Evolutionary conservation across 1,140 invertebrate species (phyloP).

Genomic region (Pogonognathellus flavescens): DNA sequence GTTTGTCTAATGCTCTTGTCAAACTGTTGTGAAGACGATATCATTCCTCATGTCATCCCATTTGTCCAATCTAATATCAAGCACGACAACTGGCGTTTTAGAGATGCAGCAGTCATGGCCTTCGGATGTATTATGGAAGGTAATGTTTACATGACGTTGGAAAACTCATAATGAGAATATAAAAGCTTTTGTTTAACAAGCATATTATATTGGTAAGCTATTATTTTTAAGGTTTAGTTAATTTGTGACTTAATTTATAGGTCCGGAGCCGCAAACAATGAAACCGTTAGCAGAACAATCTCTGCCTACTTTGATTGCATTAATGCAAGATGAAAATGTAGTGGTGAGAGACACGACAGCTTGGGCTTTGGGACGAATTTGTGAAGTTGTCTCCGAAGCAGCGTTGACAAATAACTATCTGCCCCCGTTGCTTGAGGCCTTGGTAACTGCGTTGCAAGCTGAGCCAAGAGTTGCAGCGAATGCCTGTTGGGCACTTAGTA

Average conservation of each 20-base stretch:
- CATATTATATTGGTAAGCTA: slow-evolving; percentile 36
- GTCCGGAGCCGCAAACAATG: slow-evolving; percentile 87
- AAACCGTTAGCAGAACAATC: slow-evolving; percentile 96
- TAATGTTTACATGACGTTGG: background rate
- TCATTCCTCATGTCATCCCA: slow-evolving; percentile 90
- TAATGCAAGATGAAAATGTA: slow-evolving; percentile 93
- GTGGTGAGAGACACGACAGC: slow-evolving; percentile 96
- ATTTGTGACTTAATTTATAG: slow-evolving; percentile 69
- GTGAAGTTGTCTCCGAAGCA: slow-evolving; percentile 96
- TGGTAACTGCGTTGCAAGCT: slow-evolving; percentile 89
- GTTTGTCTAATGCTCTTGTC: slow-evolving; percentile 99
- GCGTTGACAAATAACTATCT: slow-evolving; percentile 92
- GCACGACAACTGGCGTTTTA: slow-evolving; percentile 91
- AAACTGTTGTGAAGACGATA: slow-evolving; percentile 96
- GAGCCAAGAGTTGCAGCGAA: slow-evolving; percentile 97
- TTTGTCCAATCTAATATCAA: slow-evolving; percentile 97
- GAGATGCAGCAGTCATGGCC: slow-evolving; percentile 98
- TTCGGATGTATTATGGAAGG: slow-evolving; percentile 79
- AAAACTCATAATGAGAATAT: no score
- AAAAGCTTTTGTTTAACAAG: no score
- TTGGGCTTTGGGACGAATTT: slow-evolving; percentile 98
- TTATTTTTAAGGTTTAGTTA: no score
- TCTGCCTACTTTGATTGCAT: slow-evolving; percentile 92
- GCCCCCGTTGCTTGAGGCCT: slow-evolving; percentile 84
- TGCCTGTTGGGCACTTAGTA: slow-evolving; percentile 99